Base-by-base conservation (phyloP, 1,140 invertebrate genomes). In the Lasioglossum baleicum region DNA sequence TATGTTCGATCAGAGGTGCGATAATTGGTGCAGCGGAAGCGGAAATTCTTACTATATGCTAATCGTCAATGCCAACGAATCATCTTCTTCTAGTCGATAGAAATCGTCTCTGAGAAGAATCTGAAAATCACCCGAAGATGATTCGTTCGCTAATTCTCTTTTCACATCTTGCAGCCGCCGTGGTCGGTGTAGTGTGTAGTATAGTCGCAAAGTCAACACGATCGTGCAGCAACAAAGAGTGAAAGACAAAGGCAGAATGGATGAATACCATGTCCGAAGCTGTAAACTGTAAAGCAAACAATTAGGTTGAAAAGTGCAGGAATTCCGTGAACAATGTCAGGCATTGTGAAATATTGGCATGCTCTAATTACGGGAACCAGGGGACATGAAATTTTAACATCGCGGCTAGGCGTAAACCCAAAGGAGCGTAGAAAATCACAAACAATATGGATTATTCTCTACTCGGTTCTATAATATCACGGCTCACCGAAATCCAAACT, bases 1-100 rank as follows among this genome's bases (percentile, higher is more conserved):
- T 74, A 83, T 53, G 74, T 58, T 61, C 67, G 67, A 64, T 86
- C 84, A 86, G 60, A 78, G 11, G 4, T 35, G 51, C 73, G 74
- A 64, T 56, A 48, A 56, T 44, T 44, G 60, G 15, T 13, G 31
- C 0, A 17, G 26, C 15, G 4, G 5, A 10, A n/a, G 26, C 17
- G n/a, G 1, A 26, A 26, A 26, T 26, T 26, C 26, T 26, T 26
- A 26, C 8, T 66, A 51, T 66, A 51, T 26, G 40, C 51, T 44
- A 4, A 42, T 7, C 20, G 13, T 31, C 42, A 56, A 2, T 11
- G 31, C 73, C 15, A 67, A 67, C 73, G 73, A 75, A 58, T 67
- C 51, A 22, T 56, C 11, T 10, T 15, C 0, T 26, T 26, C 26
- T 26, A 26, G 26, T 26, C 26, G 26, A 26, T 26, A 26, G 26